These are phyloP conservation scores for Eucidaris tribuloides DNA, from an alignment of 35 echinoderm and acorn worm species.

Conservation along the genomic window DNA sequence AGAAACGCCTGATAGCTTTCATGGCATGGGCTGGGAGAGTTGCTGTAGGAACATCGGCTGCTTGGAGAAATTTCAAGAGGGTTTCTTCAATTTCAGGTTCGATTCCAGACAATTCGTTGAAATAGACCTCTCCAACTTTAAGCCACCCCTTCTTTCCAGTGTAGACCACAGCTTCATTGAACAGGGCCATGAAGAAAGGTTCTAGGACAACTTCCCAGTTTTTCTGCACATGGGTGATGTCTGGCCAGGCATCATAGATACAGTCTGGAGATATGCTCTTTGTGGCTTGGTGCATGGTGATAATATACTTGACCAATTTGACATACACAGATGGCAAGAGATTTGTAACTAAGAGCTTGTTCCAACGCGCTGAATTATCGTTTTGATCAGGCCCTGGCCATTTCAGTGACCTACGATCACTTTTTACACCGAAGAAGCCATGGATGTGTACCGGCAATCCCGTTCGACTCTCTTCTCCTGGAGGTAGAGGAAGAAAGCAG, in stretches of 20 bases:
- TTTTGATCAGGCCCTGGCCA: constrained; percentile 74
- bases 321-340: constrained; percentile 66
- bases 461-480: constrained; percentile 30
- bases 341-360: constrained; percentile 56
- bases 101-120: not conserved
- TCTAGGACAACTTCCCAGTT: constrained; percentile 10
- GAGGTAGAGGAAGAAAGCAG: constrained; percentile 86
- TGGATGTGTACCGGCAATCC: constrained; percentile 89
- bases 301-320: not conserved
- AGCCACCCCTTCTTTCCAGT: not conserved
- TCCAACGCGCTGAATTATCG: constrained; percentile 69
- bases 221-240: not conserved
- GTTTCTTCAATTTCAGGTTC: not conserved
- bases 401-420: constrained; percentile 66
- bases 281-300: not conserved
- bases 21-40: not conserved
- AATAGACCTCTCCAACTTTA: not conserved
- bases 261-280: not conserved
- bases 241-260: constrained; percentile 8
- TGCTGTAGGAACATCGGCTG: not conserved
- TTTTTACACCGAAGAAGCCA: constrained; percentile 83
- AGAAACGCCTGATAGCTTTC: not conserved
- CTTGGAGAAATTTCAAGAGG: not conserved
- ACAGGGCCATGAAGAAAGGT: not conserved
- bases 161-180: not conserved